Evolutionary conservation across 2,888 invertebrate species (phyloP).

Genomic region (Phyllotreta striolata): DNA sequence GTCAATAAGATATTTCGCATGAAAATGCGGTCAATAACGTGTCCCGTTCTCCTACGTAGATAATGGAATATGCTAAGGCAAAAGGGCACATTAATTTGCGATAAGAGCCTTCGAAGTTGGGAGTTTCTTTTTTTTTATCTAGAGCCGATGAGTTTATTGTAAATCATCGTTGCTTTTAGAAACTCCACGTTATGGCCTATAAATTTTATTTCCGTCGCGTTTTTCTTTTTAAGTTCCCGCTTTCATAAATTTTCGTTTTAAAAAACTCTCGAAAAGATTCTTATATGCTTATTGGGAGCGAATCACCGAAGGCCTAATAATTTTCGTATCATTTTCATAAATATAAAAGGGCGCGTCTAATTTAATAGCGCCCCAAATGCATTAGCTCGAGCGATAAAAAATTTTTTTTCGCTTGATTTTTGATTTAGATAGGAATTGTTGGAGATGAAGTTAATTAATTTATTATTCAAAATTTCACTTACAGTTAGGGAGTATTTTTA

Average conservation of each 20-base stretch:
- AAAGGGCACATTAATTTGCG: conserved; percentile 4
- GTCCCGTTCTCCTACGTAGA: too few relatives aligned
- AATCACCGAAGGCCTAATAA: conserved; percentile 1
- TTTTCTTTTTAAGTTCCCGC: conserved; percentile 15
- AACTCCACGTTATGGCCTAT: conserved; percentile 19
- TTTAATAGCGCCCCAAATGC: too few relatives aligned
- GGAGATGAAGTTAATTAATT: too few relatives aligned
- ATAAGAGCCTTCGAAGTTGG: conserved; percentile 7
- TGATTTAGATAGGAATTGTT: too few relatives aligned
- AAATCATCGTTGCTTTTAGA: conserved; percentile 20
- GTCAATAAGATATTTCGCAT: neutral
- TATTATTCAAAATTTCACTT: too few relatives aligned
- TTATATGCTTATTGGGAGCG: conserved; percentile 13
- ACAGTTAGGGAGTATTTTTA: too few relatives aligned
- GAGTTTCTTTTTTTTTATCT: conserved; percentile 15
- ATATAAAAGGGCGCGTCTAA: too few relatives aligned
- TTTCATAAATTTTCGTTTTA: conserved; percentile 24
- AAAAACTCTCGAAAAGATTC: conserved; percentile 10
- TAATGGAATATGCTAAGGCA: neutral
- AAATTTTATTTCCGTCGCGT: conserved; percentile 21
- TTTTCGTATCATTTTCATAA: neutral
- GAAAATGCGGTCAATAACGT: neutral
- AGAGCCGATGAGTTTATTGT: conserved; percentile 16
- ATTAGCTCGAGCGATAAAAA: too few relatives aligned
- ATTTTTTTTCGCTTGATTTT: too few relatives aligned